A percentile compares a stretch with the other conserved stretches of the same genome.
Conservation (phyloP, 2,888 invertebrate genomes). For the Abrostola tripartita region DNA sequence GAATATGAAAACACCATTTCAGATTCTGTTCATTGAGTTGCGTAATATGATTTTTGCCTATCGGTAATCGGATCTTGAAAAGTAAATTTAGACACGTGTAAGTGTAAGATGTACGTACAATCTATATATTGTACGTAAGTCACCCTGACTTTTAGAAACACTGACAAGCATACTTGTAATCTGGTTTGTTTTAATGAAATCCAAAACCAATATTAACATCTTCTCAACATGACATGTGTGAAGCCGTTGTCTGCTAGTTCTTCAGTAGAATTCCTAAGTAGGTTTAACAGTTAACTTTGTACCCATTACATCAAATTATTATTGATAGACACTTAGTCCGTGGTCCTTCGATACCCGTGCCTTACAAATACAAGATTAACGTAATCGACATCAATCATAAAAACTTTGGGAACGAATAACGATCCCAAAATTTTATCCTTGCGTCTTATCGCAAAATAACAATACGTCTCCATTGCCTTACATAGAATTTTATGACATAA, state of each 20-base stretch:
- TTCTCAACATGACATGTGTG: too few relatives aligned
- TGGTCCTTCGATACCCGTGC: too few relatives aligned
- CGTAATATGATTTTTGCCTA: neutral
- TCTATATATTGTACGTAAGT: neutral
- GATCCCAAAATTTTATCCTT: slow-evolving; percentile 1
- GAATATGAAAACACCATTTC: neutral
- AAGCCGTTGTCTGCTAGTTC: too few relatives aligned
- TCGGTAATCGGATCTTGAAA: neutral
- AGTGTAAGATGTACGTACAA: neutral
- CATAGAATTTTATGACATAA: slow-evolving; percentile 30
- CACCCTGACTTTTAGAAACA: too few relatives aligned
- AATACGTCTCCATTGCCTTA: slow-evolving; percentile 35
- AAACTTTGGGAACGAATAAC: slow-evolving; percentile 2
- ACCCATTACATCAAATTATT: too few relatives aligned
- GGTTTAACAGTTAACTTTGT: too few relatives aligned
- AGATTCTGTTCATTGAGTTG: slow-evolving; percentile 4
- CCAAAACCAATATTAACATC: too few relatives aligned
- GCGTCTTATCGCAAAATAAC: slow-evolving; percentile 9
- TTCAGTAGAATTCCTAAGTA: too few relatives aligned
- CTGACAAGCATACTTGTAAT: too few relatives aligned
- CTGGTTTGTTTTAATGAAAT: too few relatives aligned
- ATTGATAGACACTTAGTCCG: too few relatives aligned
- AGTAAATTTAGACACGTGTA: neutral
- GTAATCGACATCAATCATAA: neutral
- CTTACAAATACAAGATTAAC: neutral